Conservation (phyloP, 2,113 vertebrate species). For the Mirounga angustirostris region DNA sequence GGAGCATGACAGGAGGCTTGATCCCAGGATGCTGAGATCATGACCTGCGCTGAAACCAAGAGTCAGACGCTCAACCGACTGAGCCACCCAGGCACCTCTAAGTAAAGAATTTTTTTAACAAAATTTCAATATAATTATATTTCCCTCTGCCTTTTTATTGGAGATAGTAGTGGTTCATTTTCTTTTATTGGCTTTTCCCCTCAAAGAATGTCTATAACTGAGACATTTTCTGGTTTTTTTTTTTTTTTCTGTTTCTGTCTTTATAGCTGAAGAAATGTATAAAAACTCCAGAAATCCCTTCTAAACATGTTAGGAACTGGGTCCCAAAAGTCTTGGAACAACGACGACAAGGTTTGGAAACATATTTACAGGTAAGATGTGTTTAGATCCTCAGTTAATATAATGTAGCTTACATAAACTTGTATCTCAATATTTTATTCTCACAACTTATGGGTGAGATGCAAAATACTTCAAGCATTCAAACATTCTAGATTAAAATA, state of each 20-base stretch:
- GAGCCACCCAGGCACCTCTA: neutral
- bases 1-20: neutral
- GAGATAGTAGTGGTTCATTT: neutral
- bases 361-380: slow-evolving; percentile 94
- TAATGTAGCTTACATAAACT: neutral
- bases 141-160: neutral
- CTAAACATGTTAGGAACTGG: slow-evolving; percentile 99
- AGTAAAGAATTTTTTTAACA: neutral
- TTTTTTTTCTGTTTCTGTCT: slow-evolving; percentile 29
- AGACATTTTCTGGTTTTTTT: neutral
- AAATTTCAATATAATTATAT: neutral
- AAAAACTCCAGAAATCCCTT: slow-evolving; percentile 97
- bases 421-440: neutral
- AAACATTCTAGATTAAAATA: neutral
- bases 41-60: neutral
- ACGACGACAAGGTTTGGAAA: slow-evolving; percentile 95
- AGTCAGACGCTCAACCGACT: neutral
- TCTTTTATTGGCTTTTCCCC: neutral
- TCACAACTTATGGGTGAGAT: neutral
- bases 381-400: neutral
- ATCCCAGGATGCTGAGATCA: neutral
- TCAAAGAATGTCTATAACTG: neutral
- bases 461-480: neutral
- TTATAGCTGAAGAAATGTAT: slow-evolving; percentile 97
- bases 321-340: slow-evolving; percentile 98